Percentiles rank a stretch among this genome's conserved stretches.
phyloP scores from a whole-genome alignment of 2,888 invertebrate species.

The Lithosia quadra region DNA sequence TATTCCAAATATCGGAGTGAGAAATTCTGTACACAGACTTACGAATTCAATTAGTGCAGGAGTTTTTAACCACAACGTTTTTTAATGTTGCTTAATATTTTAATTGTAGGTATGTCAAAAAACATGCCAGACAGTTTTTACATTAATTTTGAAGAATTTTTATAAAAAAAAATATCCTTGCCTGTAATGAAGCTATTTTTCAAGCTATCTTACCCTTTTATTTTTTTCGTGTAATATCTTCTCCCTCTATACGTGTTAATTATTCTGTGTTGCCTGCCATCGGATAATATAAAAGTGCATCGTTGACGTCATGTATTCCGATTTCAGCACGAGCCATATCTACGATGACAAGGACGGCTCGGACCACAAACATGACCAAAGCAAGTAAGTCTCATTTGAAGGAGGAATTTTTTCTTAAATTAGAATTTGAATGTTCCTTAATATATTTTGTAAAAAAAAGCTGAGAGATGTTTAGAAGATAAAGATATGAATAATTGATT shows the following conservation, averaged over 20 bases:
- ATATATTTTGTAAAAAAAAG: not conserved
- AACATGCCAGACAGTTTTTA: not conserved
- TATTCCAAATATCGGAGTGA: too few relatives aligned
- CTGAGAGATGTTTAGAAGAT: too few relatives aligned
- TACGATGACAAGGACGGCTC: constrained; percentile 84
- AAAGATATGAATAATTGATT: too few relatives aligned
- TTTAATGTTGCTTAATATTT: too few relatives aligned
- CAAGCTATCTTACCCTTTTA: not conserved
- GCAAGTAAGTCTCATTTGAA: constrained; percentile 76
- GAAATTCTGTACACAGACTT: too few relatives aligned
- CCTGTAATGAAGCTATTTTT: not conserved
- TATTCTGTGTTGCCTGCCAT: constrained; percentile 56
- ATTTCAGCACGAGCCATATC: constrained; percentile 81
- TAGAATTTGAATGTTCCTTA: too few relatives aligned
- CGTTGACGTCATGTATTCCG: constrained; percentile 38
- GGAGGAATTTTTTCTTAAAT: not conserved
- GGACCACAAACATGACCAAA: constrained; percentile 85
- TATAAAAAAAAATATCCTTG: not conserved
- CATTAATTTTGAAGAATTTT: not conserved
- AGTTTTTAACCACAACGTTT: too few relatives aligned
- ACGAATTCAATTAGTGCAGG: too few relatives aligned
- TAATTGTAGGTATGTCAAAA: too few relatives aligned
- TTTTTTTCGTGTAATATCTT: not conserved
- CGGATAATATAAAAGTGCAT: not conserved
- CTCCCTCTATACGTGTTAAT: constrained; percentile 9